Percentiles rank a stretch among this genome's conserved stretches.
Evolutionary conservation across 2,113 vertebrate species (phyloP).

Genomic region (Calcarius ornatus): DNA sequence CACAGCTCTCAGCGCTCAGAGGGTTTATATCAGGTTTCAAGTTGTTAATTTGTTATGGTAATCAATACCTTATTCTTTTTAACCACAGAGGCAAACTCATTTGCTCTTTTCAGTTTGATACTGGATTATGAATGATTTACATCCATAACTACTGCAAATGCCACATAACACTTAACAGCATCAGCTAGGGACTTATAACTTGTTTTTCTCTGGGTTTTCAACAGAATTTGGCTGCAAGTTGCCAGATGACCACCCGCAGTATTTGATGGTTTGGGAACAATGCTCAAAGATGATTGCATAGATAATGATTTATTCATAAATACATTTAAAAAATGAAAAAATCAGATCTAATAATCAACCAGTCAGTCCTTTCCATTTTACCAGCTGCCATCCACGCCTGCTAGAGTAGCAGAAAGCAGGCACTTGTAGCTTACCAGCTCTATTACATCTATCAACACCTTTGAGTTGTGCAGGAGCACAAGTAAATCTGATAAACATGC

Average conservation of each 20-base stretch:
- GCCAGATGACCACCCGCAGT: not conserved
- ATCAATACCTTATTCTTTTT: conserved; percentile 57
- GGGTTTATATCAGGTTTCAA: conserved; percentile 38
- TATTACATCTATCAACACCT: not conserved
- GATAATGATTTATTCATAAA: not conserved
- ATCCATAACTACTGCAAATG: conserved; percentile 22
- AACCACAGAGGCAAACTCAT: conserved; percentile 45
- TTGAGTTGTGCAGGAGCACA: not conserved
- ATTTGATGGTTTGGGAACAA: not conserved
- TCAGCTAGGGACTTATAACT: not conserved
- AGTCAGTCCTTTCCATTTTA: conserved; percentile 7
- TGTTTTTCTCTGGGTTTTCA: not conserved
- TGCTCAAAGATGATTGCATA: not conserved
- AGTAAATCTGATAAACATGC: conserved; percentile 15
- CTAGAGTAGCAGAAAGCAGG: not conserved
- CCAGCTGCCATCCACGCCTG: not conserved
- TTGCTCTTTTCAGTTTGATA: conserved; percentile 27
- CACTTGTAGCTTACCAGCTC: not conserved
- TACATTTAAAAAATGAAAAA: not conserved
- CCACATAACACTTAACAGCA: not conserved
- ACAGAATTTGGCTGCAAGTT: not conserved
- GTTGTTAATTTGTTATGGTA: conserved; percentile 54
- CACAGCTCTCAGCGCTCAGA: conserved; percentile 11
- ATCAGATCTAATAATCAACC: not conserved
- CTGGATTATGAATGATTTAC: conserved; percentile 40